These are phyloP conservation scores for Mastacembelus armatus DNA, from an alignment of 2,797 vertebrate genomes.

Conservation along the genomic window DNA sequence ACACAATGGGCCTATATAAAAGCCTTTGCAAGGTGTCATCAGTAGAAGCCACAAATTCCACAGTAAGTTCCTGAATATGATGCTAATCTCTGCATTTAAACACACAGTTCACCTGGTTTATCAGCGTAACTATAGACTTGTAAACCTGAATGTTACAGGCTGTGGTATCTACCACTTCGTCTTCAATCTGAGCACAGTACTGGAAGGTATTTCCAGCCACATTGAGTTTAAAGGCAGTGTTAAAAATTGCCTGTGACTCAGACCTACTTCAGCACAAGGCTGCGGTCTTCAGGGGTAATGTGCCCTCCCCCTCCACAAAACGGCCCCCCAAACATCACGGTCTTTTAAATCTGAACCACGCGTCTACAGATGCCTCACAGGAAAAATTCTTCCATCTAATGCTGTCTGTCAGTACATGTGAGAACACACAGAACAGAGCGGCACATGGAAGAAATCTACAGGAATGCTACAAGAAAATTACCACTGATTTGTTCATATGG, in stretches of 20 bases:
- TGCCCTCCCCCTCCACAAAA: background rate
- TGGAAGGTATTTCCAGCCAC: slow-evolving; percentile 12
- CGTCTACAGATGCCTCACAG: background rate
- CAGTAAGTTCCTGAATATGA: no score
- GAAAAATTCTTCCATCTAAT: slow-evolving; percentile 19
- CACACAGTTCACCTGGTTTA: no score
- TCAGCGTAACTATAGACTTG: no score
- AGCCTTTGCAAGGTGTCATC: no score
- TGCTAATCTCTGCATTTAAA: no score
- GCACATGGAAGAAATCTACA: slow-evolving; percentile 5
- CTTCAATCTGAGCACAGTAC: background rate
- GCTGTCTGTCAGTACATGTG: background rate
- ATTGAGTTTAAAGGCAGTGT: background rate
- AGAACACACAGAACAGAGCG: background rate
- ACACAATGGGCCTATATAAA: no score
- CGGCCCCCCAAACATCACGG: background rate
- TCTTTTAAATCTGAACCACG: slow-evolving; percentile 5
- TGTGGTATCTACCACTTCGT: background rate
- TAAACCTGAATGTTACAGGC: no score
- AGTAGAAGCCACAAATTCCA: no score
- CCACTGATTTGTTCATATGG: no score
- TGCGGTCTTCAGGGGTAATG: background rate
- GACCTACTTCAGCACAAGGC: slow-evolving; percentile 10
- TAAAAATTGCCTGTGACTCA: slow-evolving; percentile 20
- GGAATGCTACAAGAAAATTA: no score